phyloP scores from a whole-genome alignment of 1,140 invertebrate genomes.

The Mizuhopecten yessoensis region DNA sequence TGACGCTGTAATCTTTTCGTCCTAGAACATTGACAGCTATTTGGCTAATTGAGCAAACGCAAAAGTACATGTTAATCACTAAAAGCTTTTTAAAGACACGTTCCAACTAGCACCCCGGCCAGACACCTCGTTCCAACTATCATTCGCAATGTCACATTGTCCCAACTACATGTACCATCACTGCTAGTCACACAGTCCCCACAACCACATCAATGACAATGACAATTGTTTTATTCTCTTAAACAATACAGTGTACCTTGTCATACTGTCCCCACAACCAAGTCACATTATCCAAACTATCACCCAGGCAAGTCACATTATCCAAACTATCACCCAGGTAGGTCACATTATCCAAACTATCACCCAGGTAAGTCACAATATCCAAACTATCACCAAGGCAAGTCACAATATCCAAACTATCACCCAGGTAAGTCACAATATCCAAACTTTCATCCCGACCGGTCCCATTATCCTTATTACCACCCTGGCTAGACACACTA shows the following conservation, averaged over 20 bases:
- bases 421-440: background rate
- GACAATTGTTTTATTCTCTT: too few relatives aligned
- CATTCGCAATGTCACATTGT: background rate
- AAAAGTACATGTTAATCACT: too few relatives aligned
- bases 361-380: background rate
- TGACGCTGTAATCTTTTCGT: too few relatives aligned
- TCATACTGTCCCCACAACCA: too few relatives aligned
- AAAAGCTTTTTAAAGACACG: too few relatives aligned
- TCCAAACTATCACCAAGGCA: background rate
- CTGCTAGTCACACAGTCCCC: background rate
- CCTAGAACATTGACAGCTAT: too few relatives aligned
- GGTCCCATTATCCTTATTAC: background rate
- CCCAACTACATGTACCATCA: background rate
- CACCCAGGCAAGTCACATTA: background rate
- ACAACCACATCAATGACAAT: background rate
- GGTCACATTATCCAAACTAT: background rate
- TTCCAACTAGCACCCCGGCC: too few relatives aligned
- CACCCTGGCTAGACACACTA: background rate
- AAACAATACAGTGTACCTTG: too few relatives aligned
- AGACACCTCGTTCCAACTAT: too few relatives aligned
- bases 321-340: background rate
- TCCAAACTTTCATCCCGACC: background rate
- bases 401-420: background rate
- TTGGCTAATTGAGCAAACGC: too few relatives aligned
- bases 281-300: too few relatives aligned